Base-by-base conservation (phyloP, 1,140 invertebrate genomes). In the Drosophila mojavensis region DNA sequence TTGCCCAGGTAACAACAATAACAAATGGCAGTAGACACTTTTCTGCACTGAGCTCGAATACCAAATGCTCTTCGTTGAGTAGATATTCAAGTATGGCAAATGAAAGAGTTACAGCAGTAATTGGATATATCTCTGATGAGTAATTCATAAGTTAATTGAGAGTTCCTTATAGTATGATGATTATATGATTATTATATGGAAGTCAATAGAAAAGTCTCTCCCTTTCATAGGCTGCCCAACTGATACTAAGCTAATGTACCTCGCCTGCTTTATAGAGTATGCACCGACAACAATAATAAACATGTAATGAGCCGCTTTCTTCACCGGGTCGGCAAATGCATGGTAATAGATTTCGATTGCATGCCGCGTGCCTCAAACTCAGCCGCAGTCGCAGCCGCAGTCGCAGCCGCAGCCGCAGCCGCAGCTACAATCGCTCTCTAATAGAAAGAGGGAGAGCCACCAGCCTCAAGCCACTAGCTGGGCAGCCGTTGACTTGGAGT, bases 251-350 rank as follows among this genome's bases (percentile, higher is more conserved):
- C 5, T 5, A n/a, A 24, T 9, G 5, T 62, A 4, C 47, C 30
- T 10, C 60, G 13, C 4, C 28, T 26, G 15, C 6, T 13, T 4
- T 3, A 26, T 24, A 74, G 65, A 10, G 71, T 56, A 69, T 43
- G 41, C 24, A 47, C 50, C 36, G 60, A 36, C 65, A 53, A 69
- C 71, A 74, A 69, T 75, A 72, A 76, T 64, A 84, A 80, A 88
- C 82, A 81, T 83, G 83, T 86, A 88, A 88, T 86, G 82, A 86
- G 82, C 76, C 83, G 83, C 82, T 86, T 86, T 86, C 82, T 86
- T 88, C 82, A 88, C 76, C 81, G 71, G 67, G 67, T 70, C 59
- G 71, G 51, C 71, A 73, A 82, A 81, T 83, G 79, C 83, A 88
- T 88, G 75, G 83, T 84, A 84, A 86, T 88, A 86, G 82, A 82